Conservation (phyloP, 2,888 invertebrate species). For the Oconnorella tubifera region DNA sequence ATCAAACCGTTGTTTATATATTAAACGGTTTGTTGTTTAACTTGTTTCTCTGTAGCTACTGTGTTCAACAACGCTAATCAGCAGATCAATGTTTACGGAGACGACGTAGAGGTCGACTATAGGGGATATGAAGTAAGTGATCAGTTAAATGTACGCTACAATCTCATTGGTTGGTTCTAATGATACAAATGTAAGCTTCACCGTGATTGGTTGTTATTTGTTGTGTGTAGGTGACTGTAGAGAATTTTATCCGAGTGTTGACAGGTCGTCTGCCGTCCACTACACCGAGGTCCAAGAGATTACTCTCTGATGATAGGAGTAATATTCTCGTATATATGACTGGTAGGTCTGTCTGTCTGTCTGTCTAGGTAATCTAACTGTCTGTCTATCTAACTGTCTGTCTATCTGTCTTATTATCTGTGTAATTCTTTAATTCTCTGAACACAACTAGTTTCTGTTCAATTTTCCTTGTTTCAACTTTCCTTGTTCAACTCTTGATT, state of each 20-base stretch:
- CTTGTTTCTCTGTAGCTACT: constrained; percentile 74
- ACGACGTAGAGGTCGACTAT: constrained; percentile 98
- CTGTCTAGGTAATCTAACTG: too few species aligned
- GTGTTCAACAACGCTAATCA: constrained; percentile 98
- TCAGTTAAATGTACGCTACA: too few species aligned
- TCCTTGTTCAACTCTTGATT: background rate
- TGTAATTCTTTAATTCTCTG: too few species aligned
- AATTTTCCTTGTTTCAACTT: too few species aligned
- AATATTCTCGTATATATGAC: constrained; percentile 95
- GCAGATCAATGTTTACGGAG: constrained; percentile 97
- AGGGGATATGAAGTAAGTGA: constrained; percentile 66
- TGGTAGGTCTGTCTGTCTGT: constrained; percentile 52
- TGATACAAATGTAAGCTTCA: too few species aligned
- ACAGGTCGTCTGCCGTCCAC: constrained; percentile 88
- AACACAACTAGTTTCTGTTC: too few species aligned
- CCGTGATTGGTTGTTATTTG: background rate
- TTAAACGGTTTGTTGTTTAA: too few species aligned
- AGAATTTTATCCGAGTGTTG: constrained; percentile 92
- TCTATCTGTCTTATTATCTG: too few species aligned
- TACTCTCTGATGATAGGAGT: constrained; percentile 83
- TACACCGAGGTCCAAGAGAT: constrained; percentile 88
- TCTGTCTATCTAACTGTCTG: too few species aligned
- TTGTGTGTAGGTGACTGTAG: constrained; percentile 78
- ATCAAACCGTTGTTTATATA: too few species aligned
- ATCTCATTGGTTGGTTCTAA: too few species aligned